Evolutionary conservation across 2,797 vertebrate species (phyloP).

Genomic region (Xiphophorus birchmanni): DNA sequence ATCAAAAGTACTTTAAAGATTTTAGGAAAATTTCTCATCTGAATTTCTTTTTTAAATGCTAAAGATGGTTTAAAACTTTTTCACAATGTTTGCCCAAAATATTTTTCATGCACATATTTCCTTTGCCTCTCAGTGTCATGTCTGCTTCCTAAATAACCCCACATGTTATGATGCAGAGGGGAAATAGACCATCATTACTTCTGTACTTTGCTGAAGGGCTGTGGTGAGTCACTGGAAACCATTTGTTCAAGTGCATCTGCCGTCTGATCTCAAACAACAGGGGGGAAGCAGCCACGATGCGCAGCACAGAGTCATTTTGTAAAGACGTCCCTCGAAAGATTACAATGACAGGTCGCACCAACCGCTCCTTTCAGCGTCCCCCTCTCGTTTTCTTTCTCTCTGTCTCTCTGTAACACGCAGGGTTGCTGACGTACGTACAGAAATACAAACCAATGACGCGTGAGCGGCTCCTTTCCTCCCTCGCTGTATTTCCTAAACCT

Average conservation of each 20-base stretch:
- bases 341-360: slow-evolving; percentile 38
- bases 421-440: slow-evolving; percentile 2
- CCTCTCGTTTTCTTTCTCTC: not conserved
- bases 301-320: slow-evolving; percentile 25
- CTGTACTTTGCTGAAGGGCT: slow-evolving; percentile 2
- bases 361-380: slow-evolving; percentile 23
- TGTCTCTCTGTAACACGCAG: slow-evolving; percentile 15
- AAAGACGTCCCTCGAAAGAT: slow-evolving; percentile 55
- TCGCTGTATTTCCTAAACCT: slow-evolving; percentile 6
- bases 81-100: not conserved
- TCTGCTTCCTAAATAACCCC: not conserved
- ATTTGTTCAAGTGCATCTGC: slow-evolving; percentile 6
- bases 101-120: not conserved
- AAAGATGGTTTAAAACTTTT: not conserved
- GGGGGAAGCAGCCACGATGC: slow-evolving; percentile 9
- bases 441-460: not conserved
- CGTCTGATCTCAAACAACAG: slow-evolving; percentile 39
- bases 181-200: slow-evolving; percentile 7
- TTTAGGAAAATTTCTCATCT: not conserved
- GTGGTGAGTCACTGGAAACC: not conserved
- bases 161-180: not conserved
- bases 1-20: not conserved
- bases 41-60: not conserved
- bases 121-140: not conserved
- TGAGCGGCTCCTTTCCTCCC: not conserved